Evolutionary conservation across 2,113 vertebrate genomes (phyloP).

Genomic region (Hylia prasina): DNA sequence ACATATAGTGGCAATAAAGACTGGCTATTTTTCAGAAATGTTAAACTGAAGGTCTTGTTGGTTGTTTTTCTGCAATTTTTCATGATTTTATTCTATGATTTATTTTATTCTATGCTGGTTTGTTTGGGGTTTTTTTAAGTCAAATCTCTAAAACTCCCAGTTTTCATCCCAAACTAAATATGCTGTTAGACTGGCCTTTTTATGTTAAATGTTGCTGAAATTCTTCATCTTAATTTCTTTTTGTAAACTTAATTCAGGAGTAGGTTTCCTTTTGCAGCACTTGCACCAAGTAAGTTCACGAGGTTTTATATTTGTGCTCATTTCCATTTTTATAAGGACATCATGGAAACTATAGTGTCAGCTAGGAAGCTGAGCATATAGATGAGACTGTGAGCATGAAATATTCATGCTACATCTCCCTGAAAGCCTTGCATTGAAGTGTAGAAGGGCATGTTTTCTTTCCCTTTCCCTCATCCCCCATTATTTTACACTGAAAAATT

Average conservation of each 20-base stretch:
- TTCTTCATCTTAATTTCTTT: neutral
- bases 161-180: neutral
- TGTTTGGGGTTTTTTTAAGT: neutral
- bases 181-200: neutral
- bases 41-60: neutral
- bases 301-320: neutral
- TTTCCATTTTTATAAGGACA: neutral
- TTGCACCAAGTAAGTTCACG: neutral
- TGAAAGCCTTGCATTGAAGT: neutral
- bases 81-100: neutral
- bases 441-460: neutral
- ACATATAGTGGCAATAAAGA: neutral
- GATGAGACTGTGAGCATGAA: neutral
- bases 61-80: neutral
- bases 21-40: neutral
- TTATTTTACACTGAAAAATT: neutral
- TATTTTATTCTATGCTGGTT: neutral
- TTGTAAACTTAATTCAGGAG: neutral
- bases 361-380: neutral
- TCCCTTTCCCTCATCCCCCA: neutral
- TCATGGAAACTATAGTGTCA: neutral
- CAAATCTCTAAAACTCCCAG: neutral
- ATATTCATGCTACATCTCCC: neutral
- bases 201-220: neutral
- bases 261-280: neutral